Percentiles rank a stretch among this genome's conserved stretches.
Conservation (phyloP, 2,888 invertebrate species). For the Papilio elwesi region DNA sequence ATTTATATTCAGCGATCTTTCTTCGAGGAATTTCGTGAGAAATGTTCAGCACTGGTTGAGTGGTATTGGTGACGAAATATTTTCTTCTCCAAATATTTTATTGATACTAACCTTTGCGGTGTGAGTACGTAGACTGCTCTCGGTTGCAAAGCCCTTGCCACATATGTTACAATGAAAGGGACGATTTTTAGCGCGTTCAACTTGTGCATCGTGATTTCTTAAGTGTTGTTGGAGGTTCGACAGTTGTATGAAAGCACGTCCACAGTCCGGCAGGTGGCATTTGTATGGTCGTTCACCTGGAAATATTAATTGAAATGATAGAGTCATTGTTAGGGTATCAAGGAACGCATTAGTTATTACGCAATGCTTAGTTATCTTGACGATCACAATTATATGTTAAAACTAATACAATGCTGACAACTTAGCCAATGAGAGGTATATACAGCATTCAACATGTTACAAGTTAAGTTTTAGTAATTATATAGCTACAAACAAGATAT, state of each 20-base stretch:
- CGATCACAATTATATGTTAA: too few relatives aligned
- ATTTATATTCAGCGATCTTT: background rate
- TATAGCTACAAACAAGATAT: too few relatives aligned
- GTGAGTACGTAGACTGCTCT: conserved; percentile 97
- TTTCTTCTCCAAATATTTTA: conserved; percentile 9
- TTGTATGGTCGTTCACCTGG: conserved; percentile 98
- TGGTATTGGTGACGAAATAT: conserved; percentile 5
- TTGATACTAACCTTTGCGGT: conserved; percentile 95
- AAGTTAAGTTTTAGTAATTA: too few relatives aligned
- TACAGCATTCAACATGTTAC: too few relatives aligned
- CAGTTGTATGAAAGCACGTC: conserved; percentile 97
- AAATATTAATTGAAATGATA: conserved; percentile 39
- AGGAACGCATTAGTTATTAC: too few relatives aligned
- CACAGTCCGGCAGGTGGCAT: conserved; percentile 97
- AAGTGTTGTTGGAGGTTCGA: conserved; percentile 98
- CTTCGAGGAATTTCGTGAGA: background rate
- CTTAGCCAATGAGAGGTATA: too few relatives aligned
- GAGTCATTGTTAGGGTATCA: background rate
- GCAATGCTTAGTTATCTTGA: too few relatives aligned
- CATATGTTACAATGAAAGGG: conserved; percentile 98
- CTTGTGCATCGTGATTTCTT: conserved; percentile 97
- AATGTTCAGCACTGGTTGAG: background rate
- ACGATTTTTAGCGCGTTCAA: conserved; percentile 96
- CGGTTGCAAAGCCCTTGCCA: conserved; percentile 98
- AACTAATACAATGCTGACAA: too few relatives aligned